Evolutionary conservation across 2,113 vertebrate species (phyloP).

Genomic region (Corydoras maculifer): DNA sequence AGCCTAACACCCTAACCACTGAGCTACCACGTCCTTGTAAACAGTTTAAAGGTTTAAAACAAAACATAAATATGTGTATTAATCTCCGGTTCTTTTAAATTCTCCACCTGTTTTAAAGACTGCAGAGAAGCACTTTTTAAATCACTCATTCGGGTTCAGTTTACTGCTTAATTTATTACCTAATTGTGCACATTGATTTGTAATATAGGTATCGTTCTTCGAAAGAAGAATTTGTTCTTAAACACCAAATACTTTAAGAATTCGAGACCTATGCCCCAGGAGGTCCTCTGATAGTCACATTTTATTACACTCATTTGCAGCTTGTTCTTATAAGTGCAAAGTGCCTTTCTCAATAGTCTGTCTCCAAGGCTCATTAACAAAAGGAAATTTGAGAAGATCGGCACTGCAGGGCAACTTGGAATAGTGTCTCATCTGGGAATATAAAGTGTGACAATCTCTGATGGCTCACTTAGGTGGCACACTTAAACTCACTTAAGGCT

Average conservation of each 20-base stretch:
- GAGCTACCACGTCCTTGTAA: too few relatives aligned
- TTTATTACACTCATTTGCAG: slow-evolving; percentile 39
- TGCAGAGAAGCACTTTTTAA: too few relatives aligned
- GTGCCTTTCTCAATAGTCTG: slow-evolving; percentile 25
- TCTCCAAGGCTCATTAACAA: slow-evolving; percentile 36
- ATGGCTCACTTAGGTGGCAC: slow-evolving; percentile 34
- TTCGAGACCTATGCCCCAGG: slow-evolving; percentile 8
- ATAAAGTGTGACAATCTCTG: slow-evolving; percentile 38
- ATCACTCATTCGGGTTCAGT: too few relatives aligned
- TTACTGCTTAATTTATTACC: too few relatives aligned
- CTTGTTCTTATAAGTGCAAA: slow-evolving; percentile 25
- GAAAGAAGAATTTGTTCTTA: slow-evolving; percentile 15
- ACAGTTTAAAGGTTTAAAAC: too few relatives aligned
- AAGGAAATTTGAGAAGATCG: slow-evolving; percentile 33
- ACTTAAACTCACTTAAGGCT: slow-evolving; percentile 35
- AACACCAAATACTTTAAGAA: slow-evolving; percentile 14
- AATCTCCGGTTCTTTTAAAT: too few relatives aligned
- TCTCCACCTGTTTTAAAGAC: too few relatives aligned
- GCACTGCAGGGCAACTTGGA: slow-evolving; percentile 33
- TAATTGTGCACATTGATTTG: too few relatives aligned
- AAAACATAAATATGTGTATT: too few relatives aligned
- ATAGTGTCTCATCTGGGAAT: slow-evolving; percentile 35
- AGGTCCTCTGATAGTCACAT: slow-evolving; percentile 20
- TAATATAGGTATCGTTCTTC: slow-evolving; percentile 10
- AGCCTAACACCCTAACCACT: too few relatives aligned